Percentiles rank a stretch among this genome's conserved stretches.
phyloP scores from a whole-genome alignment of 2,113 vertebrate genomes.

The Hippocampus comes region DNA sequence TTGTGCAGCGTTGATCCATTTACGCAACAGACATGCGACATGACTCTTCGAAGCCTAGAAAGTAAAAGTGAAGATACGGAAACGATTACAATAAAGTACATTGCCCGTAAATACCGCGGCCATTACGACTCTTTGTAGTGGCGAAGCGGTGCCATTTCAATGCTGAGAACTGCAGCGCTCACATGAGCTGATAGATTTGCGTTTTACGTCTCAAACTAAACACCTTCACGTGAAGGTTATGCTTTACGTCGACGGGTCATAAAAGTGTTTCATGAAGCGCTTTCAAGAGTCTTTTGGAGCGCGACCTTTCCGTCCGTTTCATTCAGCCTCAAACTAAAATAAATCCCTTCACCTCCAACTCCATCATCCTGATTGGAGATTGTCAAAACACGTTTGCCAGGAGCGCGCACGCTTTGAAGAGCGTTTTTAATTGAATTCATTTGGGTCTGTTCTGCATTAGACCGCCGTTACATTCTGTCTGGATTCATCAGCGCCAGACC shows the following conservation, averaged over 20 bases:
- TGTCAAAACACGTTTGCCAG: conserved; percentile 21
- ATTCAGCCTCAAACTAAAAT: not conserved
- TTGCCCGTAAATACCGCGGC: not conserved
- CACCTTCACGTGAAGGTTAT: not conserved
- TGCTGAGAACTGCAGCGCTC: not conserved
- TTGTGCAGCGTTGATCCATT: too few species aligned
- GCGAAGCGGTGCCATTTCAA: too few species aligned
- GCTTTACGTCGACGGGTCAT: not conserved
- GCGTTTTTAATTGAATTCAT: conserved; percentile 19
- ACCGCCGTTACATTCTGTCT: conserved; percentile 16
- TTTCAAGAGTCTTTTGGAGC: not conserved
- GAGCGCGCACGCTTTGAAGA: conserved; percentile 11
- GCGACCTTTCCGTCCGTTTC: not conserved
- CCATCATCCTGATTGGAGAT: not conserved
- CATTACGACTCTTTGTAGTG: not conserved
- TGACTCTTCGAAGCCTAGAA: not conserved
- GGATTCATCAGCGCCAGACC: conserved; percentile 27
- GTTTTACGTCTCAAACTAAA: not conserved
- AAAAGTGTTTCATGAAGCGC: not conserved
- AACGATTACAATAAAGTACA: not conserved
- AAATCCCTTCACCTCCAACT: not conserved
- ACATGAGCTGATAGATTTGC: too few species aligned
- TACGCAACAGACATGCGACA: not conserved
- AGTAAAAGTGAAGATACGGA: not conserved
- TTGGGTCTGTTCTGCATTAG: conserved; percentile 22